A percentile compares a stretch with the other conserved stretches of the same genome.
phyloP scores from a whole-genome alignment of 2,888 invertebrate genomes.

The Crocallis elinguaria region DNA sequence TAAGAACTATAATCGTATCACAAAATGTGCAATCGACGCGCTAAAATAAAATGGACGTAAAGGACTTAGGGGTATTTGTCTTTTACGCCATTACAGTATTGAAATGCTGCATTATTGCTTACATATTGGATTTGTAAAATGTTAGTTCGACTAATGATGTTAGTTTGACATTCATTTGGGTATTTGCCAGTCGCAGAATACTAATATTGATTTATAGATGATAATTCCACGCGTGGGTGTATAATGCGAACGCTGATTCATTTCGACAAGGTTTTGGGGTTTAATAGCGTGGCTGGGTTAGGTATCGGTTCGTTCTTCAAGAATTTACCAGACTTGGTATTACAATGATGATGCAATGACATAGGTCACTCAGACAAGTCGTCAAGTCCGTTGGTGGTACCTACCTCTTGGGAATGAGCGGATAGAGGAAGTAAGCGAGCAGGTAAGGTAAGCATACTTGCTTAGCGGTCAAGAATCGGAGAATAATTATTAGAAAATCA shows the following conservation, averaged over 20 bases:
- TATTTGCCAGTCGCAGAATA: slow-evolving; percentile 35
- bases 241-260: slow-evolving; percentile 11
- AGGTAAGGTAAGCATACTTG: no score
- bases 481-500: no score
- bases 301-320: neutral
- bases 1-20: slow-evolving; percentile 12
- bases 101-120: slow-evolving; percentile 37
- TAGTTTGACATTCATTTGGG: slow-evolving; percentile 51
- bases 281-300: neutral
- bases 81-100: slow-evolving; percentile 1
- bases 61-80: neutral
- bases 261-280: slow-evolving; percentile 10
- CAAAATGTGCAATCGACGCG: slow-evolving; percentile 31
- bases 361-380: no score
- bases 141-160: slow-evolving; percentile 54
- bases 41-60: slow-evolving; percentile 5
- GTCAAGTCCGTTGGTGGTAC: no score
- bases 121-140: slow-evolving; percentile 41
- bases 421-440: no score
- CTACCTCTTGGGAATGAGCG: neutral
- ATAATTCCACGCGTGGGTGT: slow-evolving; percentile 30
- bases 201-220: slow-evolving; percentile 36
- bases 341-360: neutral
- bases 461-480: no score
- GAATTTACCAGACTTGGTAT: no score